Percentiles rank a stretch among this genome's conserved stretches.
These are phyloP conservation scores for Lathamus discolor DNA, from an alignment of 2,113 vertebrate genomes.

Conservation along the genomic window DNA sequence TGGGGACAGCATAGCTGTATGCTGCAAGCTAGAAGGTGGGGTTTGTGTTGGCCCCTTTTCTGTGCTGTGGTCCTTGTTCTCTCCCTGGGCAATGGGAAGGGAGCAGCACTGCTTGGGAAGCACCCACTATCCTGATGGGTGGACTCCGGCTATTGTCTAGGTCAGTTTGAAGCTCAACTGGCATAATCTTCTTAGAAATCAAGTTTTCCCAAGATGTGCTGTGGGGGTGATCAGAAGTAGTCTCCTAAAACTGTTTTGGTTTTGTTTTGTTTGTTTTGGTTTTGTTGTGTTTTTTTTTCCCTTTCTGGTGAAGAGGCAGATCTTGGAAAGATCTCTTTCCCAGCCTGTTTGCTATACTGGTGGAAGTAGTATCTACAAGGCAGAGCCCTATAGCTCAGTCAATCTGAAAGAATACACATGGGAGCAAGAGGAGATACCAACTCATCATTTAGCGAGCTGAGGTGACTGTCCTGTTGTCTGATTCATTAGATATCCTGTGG, in stretches of 20 bases:
- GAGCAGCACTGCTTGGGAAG: neutral
- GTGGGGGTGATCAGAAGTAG: neutral
- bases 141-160: neutral
- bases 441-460: neutral
- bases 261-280: neutral
- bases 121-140: fast-evolving
- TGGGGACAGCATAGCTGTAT: neutral
- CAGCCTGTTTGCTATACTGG: neutral
- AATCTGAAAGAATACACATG: neutral
- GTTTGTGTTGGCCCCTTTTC: neutral
- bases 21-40: neutral
- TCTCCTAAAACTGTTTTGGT: neutral
- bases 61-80: neutral
- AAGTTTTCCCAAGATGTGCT: neutral
- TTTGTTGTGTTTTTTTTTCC: neutral
- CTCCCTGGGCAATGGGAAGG: neutral
- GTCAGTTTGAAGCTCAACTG: neutral
- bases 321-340: neutral
- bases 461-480: neutral
- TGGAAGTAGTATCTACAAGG: neutral
- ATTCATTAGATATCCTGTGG: neutral
- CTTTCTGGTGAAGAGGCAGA: neutral
- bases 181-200: neutral
- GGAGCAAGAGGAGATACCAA: neutral
- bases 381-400: neutral